Percentiles rank a stretch among this genome's conserved stretches.
phyloP scores from a whole-genome alignment of 1,140 invertebrate species.

The Drosophila watanabei region DNA sequence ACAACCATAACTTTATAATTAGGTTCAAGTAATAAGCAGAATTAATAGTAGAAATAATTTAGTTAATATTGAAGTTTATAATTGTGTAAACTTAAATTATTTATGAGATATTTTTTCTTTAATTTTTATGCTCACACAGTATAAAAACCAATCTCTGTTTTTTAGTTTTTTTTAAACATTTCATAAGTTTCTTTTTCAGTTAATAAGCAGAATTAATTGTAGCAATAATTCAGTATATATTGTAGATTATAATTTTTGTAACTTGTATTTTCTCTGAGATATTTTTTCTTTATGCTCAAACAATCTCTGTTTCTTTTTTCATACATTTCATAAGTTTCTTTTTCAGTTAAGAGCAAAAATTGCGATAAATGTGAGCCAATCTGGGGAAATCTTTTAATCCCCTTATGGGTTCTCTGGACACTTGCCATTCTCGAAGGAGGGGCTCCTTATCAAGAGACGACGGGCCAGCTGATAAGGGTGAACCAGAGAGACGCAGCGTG shows the following conservation, averaged over 20 bases:
- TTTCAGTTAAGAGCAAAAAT: not conserved
- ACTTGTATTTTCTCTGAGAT: no score
- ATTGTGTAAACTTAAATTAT: not conserved
- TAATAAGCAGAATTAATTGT: no score
- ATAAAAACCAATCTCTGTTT: not conserved
- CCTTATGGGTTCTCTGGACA: not conserved
- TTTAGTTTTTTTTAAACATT: no score
- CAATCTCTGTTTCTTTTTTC: not conserved
- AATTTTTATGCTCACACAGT: not conserved
- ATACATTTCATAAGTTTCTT: not conserved
- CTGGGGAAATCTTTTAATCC: slow-evolving; percentile 4
- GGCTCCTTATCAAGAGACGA: slow-evolving; percentile 9
- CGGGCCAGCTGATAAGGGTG: slow-evolving; percentile 38
- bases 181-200: no score
- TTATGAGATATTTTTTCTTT: not conserved
- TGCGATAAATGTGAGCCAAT: slow-evolving; percentile 5
- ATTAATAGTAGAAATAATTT: not conserved
- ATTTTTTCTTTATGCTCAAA: no score
- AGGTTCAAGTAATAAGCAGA: not conserved
- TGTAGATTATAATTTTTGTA: no score
- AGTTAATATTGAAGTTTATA: no score
- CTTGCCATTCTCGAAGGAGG: slow-evolving; percentile 7
- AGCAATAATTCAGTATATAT: no score
- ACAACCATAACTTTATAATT: no score
- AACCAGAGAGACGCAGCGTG: not conserved